Evolutionary conservation across 2,797 vertebrate genomes (phyloP).

Genomic region (Artibeus lituratus): DNA sequence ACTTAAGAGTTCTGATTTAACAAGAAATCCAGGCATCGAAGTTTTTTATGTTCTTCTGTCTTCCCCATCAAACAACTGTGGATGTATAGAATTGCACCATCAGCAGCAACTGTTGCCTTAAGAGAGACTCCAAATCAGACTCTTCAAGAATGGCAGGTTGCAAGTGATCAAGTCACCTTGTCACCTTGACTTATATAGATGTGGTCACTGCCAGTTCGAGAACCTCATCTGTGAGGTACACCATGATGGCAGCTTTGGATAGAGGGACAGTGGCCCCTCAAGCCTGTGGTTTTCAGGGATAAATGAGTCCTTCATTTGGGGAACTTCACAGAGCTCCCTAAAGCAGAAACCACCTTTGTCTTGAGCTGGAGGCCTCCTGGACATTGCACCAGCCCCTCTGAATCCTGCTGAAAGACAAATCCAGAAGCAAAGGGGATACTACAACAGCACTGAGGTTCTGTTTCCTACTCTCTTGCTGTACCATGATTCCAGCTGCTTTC

Average conservation of each 20-base stretch:
- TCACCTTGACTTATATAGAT: slow-evolving; percentile 94
- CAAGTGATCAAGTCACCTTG: slow-evolving; percentile 90
- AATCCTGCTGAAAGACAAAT: not conserved
- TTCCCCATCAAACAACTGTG: slow-evolving; percentile 93
- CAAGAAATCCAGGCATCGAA: slow-evolving; percentile 62
- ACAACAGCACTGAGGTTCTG: not conserved
- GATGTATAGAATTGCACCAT: slow-evolving; percentile 93
- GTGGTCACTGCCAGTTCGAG: slow-evolving; percentile 91
- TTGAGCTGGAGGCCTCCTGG: slow-evolving; percentile 92
- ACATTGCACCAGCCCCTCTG: slow-evolving; percentile 87
- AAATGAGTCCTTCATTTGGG: slow-evolving; percentile 91
- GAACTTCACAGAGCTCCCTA: slow-evolving; percentile 90
- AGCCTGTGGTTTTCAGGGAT: slow-evolving; percentile 90
- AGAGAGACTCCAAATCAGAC: slow-evolving; percentile 91
- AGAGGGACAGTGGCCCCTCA: slow-evolving; percentile 90
- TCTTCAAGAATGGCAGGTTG: slow-evolving; percentile 91
- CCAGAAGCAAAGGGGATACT: not conserved
- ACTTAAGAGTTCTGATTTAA: slow-evolving; percentile 74
- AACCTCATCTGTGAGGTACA: slow-evolving; percentile 92
- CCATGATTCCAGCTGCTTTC: not conserved
- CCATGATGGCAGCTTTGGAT: slow-evolving; percentile 91
- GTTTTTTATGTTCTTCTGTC: slow-evolving; percentile 93
- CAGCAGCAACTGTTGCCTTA: slow-evolving; percentile 90
- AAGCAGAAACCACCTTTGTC: slow-evolving; percentile 90
- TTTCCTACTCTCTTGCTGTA: not conserved